Evolutionary conservation across 2,113 vertebrate species (phyloP).

Genomic region (Sisor rabdophorus): DNA sequence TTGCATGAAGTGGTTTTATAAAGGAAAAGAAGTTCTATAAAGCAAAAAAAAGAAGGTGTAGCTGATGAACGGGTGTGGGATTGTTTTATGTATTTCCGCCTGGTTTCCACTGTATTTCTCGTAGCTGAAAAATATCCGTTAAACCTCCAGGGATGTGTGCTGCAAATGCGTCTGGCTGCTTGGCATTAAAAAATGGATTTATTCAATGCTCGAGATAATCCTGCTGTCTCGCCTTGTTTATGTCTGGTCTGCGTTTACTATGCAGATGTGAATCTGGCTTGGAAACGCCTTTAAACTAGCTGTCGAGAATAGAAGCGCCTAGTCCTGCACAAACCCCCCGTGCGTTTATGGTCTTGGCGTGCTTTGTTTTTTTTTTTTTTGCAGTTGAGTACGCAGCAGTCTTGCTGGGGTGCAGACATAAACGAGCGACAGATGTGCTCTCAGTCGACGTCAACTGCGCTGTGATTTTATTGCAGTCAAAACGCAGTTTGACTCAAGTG

Average conservation of each 20-base stretch:
- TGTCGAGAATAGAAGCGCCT: background rate
- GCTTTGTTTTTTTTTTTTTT: background rate
- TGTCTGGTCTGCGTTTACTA: background rate
- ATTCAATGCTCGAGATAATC: background rate
- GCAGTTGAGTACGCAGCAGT: background rate
- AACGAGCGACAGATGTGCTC: background rate
- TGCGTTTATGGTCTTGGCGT: background rate
- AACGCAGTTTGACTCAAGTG: background rate
- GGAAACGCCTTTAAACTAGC: background rate
- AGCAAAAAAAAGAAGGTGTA: background rate
- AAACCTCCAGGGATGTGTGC: background rate
- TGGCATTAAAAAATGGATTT: background rate
- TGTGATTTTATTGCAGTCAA: background rate
- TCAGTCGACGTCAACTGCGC: background rate
- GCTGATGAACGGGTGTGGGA: too few species aligned
- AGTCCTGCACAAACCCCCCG: background rate
- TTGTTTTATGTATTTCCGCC: background rate
- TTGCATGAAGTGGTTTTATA: background rate
- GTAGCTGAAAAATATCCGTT: conserved; percentile 16
- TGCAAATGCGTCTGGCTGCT: conserved; percentile 1
- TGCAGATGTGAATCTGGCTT: background rate
- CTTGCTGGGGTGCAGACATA: background rate
- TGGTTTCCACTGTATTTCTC: background rate
- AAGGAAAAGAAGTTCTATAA: background rate
- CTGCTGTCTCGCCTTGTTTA: background rate